A percentile compares a stretch with the other conserved stretches of the same genome.
phyloP scores from a whole-genome alignment of 2,797 vertebrate genomes.

The Enoplosus armatus region DNA sequence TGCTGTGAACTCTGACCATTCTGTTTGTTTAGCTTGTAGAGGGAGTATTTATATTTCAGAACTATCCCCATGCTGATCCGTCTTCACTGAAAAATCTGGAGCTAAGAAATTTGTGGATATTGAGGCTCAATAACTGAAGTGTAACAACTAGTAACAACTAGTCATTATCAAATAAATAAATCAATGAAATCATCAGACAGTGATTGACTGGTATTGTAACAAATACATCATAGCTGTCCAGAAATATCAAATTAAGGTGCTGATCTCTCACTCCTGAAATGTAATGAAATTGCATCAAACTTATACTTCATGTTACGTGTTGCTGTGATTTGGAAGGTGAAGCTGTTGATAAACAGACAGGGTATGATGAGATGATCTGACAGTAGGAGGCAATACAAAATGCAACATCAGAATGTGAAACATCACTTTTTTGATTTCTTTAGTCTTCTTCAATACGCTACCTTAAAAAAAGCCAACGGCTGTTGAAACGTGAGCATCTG shows the following conservation, averaged over 20 bases:
- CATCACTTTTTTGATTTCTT: neutral
- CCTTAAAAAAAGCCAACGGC: conserved; percentile 21
- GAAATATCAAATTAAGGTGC: neutral
- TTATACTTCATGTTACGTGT: neutral
- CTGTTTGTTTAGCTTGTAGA: neutral
- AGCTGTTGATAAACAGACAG: neutral
- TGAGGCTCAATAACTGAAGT: neutral
- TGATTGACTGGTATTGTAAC: neutral
- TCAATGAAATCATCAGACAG: neutral
- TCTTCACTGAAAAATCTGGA: neutral
- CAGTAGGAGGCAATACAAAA: neutral
- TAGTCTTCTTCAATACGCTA: conserved; percentile 7
- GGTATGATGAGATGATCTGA: neutral
- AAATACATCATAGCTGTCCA: neutral
- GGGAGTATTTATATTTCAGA: neutral
- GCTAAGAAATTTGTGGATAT: neutral
- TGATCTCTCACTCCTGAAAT: neutral
- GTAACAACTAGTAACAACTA: neutral
- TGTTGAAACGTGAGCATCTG: conserved; percentile 47
- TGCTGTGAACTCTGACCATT: neutral
- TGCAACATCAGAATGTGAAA: conserved; percentile 1
- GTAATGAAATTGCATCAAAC: conserved; percentile 1
- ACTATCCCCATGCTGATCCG: neutral
- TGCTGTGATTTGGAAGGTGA: conserved; percentile 15
- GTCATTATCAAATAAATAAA: too few relatives aligned